These are phyloP conservation scores for Ptiloglossa arizonensis DNA, from an alignment of 1,140 invertebrate species.

Conservation along the genomic window DNA sequence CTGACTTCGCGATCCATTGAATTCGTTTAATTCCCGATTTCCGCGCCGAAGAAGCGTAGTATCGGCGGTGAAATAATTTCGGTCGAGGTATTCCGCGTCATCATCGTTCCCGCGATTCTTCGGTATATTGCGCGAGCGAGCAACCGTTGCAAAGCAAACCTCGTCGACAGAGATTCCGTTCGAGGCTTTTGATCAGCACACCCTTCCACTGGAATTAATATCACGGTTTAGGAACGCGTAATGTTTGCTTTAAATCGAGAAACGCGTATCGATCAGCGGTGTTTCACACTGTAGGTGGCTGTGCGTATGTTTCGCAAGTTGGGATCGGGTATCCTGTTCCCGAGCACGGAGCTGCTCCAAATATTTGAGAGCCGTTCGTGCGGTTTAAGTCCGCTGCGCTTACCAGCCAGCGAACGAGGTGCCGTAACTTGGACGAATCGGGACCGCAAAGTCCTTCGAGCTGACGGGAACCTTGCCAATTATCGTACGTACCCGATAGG, in stretches of 20 bases:
- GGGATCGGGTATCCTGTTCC: constrained; percentile 39
- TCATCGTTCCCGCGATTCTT: background rate
- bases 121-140: background rate
- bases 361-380: constrained; percentile 52
- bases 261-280: constrained; percentile 22
- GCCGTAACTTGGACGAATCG: background rate
- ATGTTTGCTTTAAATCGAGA: constrained; percentile 34
- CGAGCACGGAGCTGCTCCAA: constrained; percentile 37
- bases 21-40: no score
- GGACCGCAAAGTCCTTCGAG: background rate
- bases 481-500: background rate
- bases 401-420: background rate
- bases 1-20: no score
- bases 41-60: no score
- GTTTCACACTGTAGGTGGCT: constrained; percentile 10
- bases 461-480: background rate
- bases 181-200: background rate
- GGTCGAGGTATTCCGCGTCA: background rate
- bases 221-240: constrained; percentile 1
- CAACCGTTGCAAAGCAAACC: background rate
- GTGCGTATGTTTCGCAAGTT: constrained; percentile 28
- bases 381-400: constrained; percentile 8
- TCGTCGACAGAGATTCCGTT: background rate
- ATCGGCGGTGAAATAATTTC: background rate
- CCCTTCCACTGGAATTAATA: constrained; percentile 8